Base-by-base conservation (phyloP, 2,888 invertebrate species). In the Agapostemon virescens region DNA sequence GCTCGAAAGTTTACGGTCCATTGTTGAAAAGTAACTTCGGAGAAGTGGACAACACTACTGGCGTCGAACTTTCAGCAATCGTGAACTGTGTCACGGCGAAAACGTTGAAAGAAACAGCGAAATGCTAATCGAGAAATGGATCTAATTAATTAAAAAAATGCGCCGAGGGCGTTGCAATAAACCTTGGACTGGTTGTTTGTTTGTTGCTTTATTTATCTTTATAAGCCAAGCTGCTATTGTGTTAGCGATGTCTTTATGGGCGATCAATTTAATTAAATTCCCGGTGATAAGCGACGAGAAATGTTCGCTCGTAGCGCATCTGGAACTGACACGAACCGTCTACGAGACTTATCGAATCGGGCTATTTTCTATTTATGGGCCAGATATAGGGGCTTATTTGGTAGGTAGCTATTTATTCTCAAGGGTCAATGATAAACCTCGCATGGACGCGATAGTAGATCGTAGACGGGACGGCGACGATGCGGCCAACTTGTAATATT, bases 381-480 rank as follows among this genome's bases (percentile, higher is more conserved):
- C 76, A 82, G 86, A 88, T 86, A 87, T 85, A 77, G 66, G 74
- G 76, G 72, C 69, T 80, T 87, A 85, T 89, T 89, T 85, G 69
- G 79, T 84, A 67, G 79, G 77, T 69, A 72, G 84, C 83, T 86
- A 86, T 87, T 87, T 88, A 89, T 86, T 89, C 86, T 86, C 82
- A 78, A 85, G 84, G 75, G 83, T 83, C 86, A 83, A 80, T 84
- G 89, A 88, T 88, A 88, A 86, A 79, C 69, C 70, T 23, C 38
- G 69, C 38, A 74, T 13, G 61, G 64, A 61, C 72, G 49, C n/a
- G 49, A 49, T 68, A 78, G 76, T 72, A 74, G 73, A 76, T 77
- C 30, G 69, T 61, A 38, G 66, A 30, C 11, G 66, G 40, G n/a
- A 63, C 66, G 68, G 68, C 58, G n/a, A 49, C n/a, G 49, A 6